Evolutionary conservation across 2,888 invertebrate genomes (phyloP), one percentile per base, ranked within the genome.

Genomic region (Idaea biselata): DNA sequence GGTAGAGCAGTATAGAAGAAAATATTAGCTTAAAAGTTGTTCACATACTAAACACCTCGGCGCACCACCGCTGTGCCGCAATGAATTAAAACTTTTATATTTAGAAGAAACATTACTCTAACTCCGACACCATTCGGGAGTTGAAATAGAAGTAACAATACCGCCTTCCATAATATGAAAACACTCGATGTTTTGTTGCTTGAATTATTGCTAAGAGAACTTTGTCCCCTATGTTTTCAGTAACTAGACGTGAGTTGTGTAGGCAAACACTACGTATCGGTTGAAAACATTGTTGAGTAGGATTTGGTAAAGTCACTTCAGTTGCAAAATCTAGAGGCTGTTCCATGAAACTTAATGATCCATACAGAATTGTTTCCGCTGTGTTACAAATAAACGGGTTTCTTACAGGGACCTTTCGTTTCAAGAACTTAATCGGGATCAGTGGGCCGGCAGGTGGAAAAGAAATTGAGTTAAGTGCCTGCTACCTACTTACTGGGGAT

Each of bases 71-170:
- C 72, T 63, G 66, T 73, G 79, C 80, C 82, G 76, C 81, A 79
- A 73, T 80, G 75, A 84, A 86, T 87, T 84, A 84, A 87, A 87
- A 88, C 86, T 88, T 88, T 86, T 78, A 79, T 82, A 81, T 83
- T 85, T 84, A 81, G 79, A 82, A 81, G 80, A 84, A 79, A 81
- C 82, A 80, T 75, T 68, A 70, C 73, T 73, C 73, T 68, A 71
- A 75, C 76, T 70, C 63, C 74, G 63, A 60, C 71, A 71, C 73
- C 76, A 77, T 78, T 75, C 76, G 75, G 76, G 72, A 77, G 72
- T 70, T 75, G 76, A 67, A 72, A 74, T 75, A 74, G 74, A 75
- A 77, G 75, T 75, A 78, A 79, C 77, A 80, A 77, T 74, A 68
- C 67, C 69, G 61, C 68, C 69, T 44, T 72, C 72, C 67, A 71